Evolutionary conservation across 2,797 vertebrate genomes (phyloP).

Genomic region (Melanitta fusca): DNA sequence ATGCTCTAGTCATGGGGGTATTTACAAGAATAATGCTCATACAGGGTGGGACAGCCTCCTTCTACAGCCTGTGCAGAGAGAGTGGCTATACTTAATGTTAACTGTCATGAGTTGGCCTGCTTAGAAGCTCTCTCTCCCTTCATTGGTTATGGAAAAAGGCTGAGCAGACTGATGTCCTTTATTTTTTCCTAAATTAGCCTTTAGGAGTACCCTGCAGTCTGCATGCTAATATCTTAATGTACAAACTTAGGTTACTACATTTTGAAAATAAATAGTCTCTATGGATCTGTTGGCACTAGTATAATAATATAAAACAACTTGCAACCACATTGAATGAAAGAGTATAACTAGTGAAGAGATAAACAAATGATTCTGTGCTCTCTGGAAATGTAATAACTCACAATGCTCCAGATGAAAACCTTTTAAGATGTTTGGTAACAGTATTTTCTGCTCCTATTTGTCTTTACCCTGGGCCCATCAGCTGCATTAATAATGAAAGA

Average conservation of each 20-base stretch:
- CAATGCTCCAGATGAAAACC: constrained; percentile 45
- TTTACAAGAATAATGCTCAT: constrained; percentile 37
- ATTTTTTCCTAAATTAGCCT: constrained; percentile 45
- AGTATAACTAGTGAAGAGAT: constrained; percentile 15
- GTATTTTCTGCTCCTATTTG: constrained; percentile 47
- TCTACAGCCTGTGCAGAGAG: neutral
- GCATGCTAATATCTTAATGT: neutral
- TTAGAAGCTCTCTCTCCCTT: constrained; percentile 9
- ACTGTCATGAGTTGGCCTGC: neutral
- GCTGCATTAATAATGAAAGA: constrained; percentile 65
- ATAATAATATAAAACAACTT: constrained; percentile 20
- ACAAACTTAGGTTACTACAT: neutral
- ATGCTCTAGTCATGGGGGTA: neutral
- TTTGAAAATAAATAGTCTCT: constrained; percentile 35
- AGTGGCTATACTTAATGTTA: neutral
- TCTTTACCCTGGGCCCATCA: constrained; percentile 36
- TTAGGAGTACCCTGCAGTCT: neutral
- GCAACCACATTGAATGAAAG: constrained; percentile 9
- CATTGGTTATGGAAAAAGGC: neutral
- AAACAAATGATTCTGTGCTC: constrained; percentile 46
- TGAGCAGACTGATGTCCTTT: constrained; percentile 1
- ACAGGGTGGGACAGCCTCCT: neutral
- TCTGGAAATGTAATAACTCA: constrained; percentile 49
- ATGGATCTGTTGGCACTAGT: neutral
- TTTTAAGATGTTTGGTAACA: constrained; percentile 62